phyloP scores from a whole-genome alignment of 2,113 vertebrate genomes.

The Balaeniceps rex region DNA sequence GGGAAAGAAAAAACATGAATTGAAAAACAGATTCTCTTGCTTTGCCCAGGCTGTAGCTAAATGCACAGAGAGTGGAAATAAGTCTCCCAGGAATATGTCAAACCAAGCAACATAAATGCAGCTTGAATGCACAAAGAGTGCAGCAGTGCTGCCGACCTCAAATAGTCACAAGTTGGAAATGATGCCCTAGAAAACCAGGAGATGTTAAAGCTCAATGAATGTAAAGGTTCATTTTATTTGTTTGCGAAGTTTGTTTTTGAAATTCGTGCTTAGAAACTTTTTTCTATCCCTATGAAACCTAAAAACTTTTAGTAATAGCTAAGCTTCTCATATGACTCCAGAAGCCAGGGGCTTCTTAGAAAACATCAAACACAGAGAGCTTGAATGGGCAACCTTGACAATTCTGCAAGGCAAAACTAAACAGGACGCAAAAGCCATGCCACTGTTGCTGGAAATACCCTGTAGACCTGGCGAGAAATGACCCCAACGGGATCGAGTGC shows the following conservation, averaged over 20 bases:
- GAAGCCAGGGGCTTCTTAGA: neutral
- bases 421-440: neutral
- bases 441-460: neutral
- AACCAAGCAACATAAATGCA: neutral
- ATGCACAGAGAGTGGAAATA: neutral
- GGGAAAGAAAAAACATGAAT: neutral
- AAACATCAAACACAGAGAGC: neutral
- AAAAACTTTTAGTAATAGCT: neutral
- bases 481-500: rapidly evolving
- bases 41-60: neutral
- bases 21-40: neutral
- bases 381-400: neutral
- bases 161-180: neutral
- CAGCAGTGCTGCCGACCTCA: neutral
- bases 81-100: neutral
- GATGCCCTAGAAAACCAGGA: neutral
- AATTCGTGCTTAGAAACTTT: neutral
- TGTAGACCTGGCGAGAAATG: neutral
- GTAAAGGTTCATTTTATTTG: neutral
- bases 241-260: neutral
- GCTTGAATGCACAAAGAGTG: neutral
- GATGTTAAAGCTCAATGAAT: neutral
- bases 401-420: neutral
- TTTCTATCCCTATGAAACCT: neutral
- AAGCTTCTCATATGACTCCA: neutral